Base-by-base conservation (phyloP, 2,797 vertebrate genomes). In the Hoplostethus mediterraneus region DNA sequence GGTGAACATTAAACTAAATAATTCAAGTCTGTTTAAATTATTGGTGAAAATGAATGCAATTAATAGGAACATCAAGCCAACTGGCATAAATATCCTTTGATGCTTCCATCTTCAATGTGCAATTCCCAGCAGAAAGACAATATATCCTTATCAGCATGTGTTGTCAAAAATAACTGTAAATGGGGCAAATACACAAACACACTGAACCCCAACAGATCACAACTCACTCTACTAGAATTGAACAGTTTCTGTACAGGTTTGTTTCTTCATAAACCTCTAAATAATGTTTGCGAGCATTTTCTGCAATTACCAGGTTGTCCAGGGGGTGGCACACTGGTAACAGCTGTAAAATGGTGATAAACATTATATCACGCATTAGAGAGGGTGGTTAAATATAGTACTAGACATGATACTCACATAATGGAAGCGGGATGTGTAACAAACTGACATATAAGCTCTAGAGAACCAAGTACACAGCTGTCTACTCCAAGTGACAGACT, bases 271-370 rank as follows among this genome's bases (percentile, higher is more conserved):
- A 21, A 7, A 13, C 21, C 33, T 36, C n/a, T n/a, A 25, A n/a
- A 53, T 56, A 45, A 7, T 53, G 6, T 64, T 33, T 75, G 28
- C 13, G n/a, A 4, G 16, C 14, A 1, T 42, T 47, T 40, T 63
- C 56, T 83, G 82, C 1, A 4, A 33, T 67, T 48, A 61, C 36
- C 69, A 69, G 45, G 0, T 40, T 83, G 65, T 66, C 89, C 92
- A 91, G 80, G 69, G 47, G 88, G 82, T 78, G 92, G 87, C 87
- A 77, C 81, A 89, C 78, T 86, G 65, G 87, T 83, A 83, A 81
- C 82, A 84, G 80, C 67, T 76, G 66, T 82, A 30, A 88, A 80
- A 68, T 59, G 28, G 49, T 48, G 30, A 31, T 21, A 67, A 76
- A 82, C 44, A 2, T 12, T 36, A 63, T 14, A 47, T 56, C n/a